Conservation (phyloP, 2,113 vertebrate species). For the Mormoops blainvillei region DNA sequence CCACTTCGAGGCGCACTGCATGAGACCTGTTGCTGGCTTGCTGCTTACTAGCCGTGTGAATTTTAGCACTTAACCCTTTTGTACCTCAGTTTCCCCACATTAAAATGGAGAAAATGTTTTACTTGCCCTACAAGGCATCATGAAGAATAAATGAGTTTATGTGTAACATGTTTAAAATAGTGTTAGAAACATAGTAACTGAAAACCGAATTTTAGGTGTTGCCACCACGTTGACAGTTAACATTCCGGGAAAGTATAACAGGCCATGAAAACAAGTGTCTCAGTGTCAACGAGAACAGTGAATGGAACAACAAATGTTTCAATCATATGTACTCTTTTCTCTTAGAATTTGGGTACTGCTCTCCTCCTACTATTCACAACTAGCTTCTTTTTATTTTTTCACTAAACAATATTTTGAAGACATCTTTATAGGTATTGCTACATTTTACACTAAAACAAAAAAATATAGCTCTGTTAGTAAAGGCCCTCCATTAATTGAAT, state of each 20-base stretch:
- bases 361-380: background rate
- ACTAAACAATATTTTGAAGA: background rate
- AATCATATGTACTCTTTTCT: background rate
- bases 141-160: background rate
- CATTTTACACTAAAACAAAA: background rate
- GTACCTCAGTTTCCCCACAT: background rate
- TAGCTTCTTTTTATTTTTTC: background rate
- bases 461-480: background rate
- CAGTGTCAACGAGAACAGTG: background rate
- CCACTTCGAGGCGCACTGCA: background rate
- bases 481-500: background rate
- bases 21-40: background rate
- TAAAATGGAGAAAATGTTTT: background rate
- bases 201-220: background rate
- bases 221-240: background rate
- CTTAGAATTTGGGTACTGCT: background rate
- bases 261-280: background rate
- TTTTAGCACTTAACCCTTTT: background rate
- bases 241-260: background rate
- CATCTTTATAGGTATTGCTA: background rate
- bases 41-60: background rate
- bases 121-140: background rate
- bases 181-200: background rate
- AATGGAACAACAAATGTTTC: background rate
- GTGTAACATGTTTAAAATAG: background rate